Percentiles rank a stretch among this genome's conserved stretches.
Evolutionary conservation across 2,113 vertebrate genomes (phyloP).

Genomic region (Perca flavescens): DNA sequence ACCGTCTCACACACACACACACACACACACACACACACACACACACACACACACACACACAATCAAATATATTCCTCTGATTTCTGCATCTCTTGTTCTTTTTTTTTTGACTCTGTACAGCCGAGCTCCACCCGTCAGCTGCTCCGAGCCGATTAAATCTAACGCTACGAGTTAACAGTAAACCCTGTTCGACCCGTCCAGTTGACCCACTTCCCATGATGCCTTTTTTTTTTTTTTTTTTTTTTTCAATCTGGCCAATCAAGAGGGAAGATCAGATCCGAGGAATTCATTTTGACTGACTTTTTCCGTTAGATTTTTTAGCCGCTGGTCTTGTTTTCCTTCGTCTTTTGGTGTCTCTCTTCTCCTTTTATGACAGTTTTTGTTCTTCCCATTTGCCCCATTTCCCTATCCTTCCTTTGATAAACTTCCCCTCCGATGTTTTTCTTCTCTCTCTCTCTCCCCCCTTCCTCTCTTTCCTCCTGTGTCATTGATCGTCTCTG

Average conservation of each 20-base stretch:
- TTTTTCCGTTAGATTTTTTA: slow-evolving; percentile 35
- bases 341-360: background rate
- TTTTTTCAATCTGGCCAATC: slow-evolving; percentile 18
- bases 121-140: slow-evolving; percentile 42
- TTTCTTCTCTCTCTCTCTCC: slow-evolving; percentile 2
- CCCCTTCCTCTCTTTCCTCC: background rate
- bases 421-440: slow-evolving; percentile 12
- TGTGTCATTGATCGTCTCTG: slow-evolving; percentile 65
- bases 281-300: slow-evolving; percentile 3
- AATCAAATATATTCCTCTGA: slow-evolving; percentile 42
- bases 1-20: slow-evolving; percentile 27
- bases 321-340: background rate
- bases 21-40: slow-evolving; percentile 35
- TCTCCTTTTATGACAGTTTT: background rate
- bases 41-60: slow-evolving; percentile 16
- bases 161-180: slow-evolving; percentile 36
- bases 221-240: slow-evolving; percentile 33
- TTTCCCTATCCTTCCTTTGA: background rate
- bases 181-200: slow-evolving; percentile 60
- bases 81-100: slow-evolving; percentile 47
- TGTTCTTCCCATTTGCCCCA: background rate
- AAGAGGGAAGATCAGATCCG: slow-evolving; percentile 29
- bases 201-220: slow-evolving; percentile 65
- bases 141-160: slow-evolving; percentile 63
- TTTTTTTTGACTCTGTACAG: background rate